These are phyloP conservation scores for Heteropelma amictum DNA, from an alignment of 2,888 invertebrate genomes.

Conservation along the genomic window DNA sequence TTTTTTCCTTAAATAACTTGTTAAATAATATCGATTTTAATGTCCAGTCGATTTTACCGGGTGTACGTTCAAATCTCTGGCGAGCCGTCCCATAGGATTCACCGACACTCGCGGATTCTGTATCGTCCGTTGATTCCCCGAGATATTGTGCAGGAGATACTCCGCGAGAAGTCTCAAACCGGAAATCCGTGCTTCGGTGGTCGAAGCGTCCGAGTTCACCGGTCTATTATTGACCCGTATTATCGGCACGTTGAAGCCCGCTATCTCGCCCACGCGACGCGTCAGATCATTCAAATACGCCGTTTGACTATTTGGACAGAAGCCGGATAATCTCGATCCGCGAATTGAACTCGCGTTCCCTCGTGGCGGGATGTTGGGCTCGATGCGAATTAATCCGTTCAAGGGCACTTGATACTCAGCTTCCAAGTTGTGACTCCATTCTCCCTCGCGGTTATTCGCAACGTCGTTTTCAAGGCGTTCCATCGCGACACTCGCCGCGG, in stretches of 20 bases:
- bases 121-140: slow-evolving; percentile 30
- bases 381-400: too few species aligned
- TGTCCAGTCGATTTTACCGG: too few species aligned
- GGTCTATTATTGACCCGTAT: slow-evolving; percentile 83
- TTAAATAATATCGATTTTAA: too few species aligned
- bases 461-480: not conserved
- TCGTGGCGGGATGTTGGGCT: too few species aligned
- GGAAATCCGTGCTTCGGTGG: slow-evolving; percentile 1
- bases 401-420: too few species aligned
- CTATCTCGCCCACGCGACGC: slow-evolving; percentile 32
- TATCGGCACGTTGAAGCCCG: slow-evolving; percentile 78
- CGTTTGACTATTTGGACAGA: not conserved
- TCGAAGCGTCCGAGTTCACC: slow-evolving; percentile 67
- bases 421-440: too few species aligned
- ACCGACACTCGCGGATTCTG: not conserved
- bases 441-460: too few species aligned
- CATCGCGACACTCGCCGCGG: too few species aligned
- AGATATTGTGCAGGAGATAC: not conserved
- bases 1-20: too few species aligned
- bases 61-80: too few species aligned
- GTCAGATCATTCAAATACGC: not conserved
- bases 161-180: too few species aligned
- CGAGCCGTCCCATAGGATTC: too few species aligned
- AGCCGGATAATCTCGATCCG: not conserved
- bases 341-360: not conserved